Evolutionary conservation across 2,888 invertebrate species (phyloP), one percentile per base, ranked within the genome.

Genomic region (Harpalus rubripes): DNA sequence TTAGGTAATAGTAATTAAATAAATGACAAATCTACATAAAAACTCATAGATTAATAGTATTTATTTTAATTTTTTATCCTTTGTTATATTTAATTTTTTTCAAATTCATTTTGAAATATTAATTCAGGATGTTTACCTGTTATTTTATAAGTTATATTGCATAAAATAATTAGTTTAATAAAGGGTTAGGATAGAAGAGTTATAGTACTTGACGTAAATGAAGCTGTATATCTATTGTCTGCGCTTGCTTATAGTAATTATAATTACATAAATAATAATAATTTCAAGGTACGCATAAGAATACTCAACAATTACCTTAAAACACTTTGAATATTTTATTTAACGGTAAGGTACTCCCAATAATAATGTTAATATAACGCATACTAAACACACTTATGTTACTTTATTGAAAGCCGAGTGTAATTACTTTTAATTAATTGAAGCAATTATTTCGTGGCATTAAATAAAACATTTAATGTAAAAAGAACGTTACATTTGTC

Each of bases 361-460:
- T 83, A 83, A 76, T 44, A 61, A 39, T 74, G 59, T 58, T 74
- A 83, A 61, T 76, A 63, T 76, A 76, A 76, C 76, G 83, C 83
- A 83, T 83, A 83, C 76, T 83, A 76, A 83, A 83, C 61, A 59
- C 26, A 59, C 59, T 76, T 58, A 61, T 63, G 61, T 74, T 83
- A 65, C 68, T 68, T 81, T 81, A 68, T 32, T 26, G 52, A 81
- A 81, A 68, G 83, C 83, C 83, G 83, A 83, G 76, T 83, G 76
- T 76, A 83, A 83, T 83, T 83, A 83, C 63, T 74, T 74, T 41
- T 83, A 83, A 83, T 74, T 83, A 76, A 83, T 83, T 83, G 41
- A 83, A 58, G 83, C 59, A 83, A 83, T 83, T 83, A 83, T 83
- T 83, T 83, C 22, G 26, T 74, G 61, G 83, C 76, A 83, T 83